These are phyloP conservation scores for Theretra japonica DNA, from an alignment of 2,888 invertebrate genomes.

Conservation along the genomic window DNA sequence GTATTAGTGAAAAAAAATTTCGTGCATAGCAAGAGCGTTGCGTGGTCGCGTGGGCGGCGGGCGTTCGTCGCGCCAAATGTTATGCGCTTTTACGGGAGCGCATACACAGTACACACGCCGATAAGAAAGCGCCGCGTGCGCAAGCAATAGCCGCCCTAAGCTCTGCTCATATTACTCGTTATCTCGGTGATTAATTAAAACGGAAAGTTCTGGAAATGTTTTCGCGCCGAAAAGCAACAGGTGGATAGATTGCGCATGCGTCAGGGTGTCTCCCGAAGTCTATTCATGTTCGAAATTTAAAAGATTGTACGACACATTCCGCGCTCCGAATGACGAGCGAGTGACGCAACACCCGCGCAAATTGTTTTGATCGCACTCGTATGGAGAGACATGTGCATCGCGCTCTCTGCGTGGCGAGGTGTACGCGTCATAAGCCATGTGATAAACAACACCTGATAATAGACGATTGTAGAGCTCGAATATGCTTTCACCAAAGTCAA, in stretches of 20 bases:
- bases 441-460: neutral
- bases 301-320: neutral
- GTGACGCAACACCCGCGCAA: constrained; percentile 10
- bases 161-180: neutral
- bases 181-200: neutral
- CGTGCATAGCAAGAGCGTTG: constrained; percentile 47
- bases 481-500: neutral
- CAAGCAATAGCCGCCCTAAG: neutral
- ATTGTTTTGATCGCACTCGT: constrained; percentile 19
- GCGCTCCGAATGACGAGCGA: neutral
- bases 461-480: neutral
- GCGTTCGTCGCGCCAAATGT: constrained; percentile 34
- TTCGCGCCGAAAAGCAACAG: constrained; percentile 1
- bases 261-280: neutral
- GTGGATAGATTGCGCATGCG: neutral
- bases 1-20: constrained; percentile 60
- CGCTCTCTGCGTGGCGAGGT: neutral
- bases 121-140: neutral
- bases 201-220: constrained; percentile 11
- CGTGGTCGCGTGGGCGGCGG: constrained; percentile 56
- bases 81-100: constrained; percentile 46
- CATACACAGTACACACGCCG: constrained; percentile 52
- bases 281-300: neutral
- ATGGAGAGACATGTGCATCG: neutral
- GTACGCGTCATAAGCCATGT: neutral